Base-by-base conservation (phyloP, 1,140 invertebrate genomes). In the Dinoponera quadriceps region DNA sequence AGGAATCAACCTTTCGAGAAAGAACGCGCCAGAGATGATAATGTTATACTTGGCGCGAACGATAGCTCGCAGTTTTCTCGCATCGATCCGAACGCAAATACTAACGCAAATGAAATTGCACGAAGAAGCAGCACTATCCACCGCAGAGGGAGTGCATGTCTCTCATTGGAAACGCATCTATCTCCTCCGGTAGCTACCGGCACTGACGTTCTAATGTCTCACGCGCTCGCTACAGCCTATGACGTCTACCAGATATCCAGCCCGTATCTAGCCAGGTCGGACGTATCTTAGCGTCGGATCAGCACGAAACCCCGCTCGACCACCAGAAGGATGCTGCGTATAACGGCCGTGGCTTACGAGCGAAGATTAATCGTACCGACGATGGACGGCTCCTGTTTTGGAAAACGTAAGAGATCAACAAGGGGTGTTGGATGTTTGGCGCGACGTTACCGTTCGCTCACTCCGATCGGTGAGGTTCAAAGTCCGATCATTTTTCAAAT, bases 201-300 rank as follows among this genome's bases (percentile, higher is more conserved):
- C 85, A 85, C 73, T 77, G 80, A 82, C 68, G 71, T 77, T 85
- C 59, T 73, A 85, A 88, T 75, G 72, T 88, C 86, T 81, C 65
- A 66, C 77, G 69, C 65, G 75, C 59, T 44, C 38, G 83, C 78
- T 85, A 85, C 88, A 82, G 88, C 81, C 88, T 87, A 87, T 83
- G 84, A 86, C 82, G 84, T 82, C 85, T 88, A 89, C 85, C 80
- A 86, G 89, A 88, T 85, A 88, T 88, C 86, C 83, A 85, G 14
- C 13, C 73, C 73, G 86, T 77, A 84, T 88, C 87, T 88, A 85
- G 88, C 75, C 82, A 85, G 73, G 63, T 82, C 82, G 71, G 85
- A 86, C 77, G 74, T 91, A 92, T 93, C 92, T 92, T 84, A 83
- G 86, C 83, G 82, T 83, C 84, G 84, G 91, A 93, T 93, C 92